A percentile compares a stretch with the other conserved stretches of the same genome.
phyloP scores from a whole-genome alignment of 2,888 invertebrate species.

The Ophioninae sp. region DNA sequence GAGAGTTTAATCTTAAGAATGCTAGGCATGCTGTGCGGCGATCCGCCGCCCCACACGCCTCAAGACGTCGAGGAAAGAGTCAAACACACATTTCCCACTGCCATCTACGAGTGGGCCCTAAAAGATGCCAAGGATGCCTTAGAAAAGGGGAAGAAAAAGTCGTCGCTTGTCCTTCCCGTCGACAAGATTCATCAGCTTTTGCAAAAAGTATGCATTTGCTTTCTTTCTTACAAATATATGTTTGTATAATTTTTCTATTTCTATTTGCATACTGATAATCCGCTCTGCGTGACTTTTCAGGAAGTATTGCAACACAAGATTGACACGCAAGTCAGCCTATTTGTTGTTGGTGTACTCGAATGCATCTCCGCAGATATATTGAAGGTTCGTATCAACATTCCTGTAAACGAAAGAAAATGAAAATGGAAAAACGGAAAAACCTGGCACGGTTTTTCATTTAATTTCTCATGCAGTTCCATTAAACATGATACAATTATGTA shows the following conservation, averaged over 20 bases:
- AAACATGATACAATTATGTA: neutral
- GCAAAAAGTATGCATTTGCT: conserved; percentile 84
- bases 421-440: neutral
- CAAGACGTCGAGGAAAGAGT: conserved; percentile 97
- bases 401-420: neutral
- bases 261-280: neutral
- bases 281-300: conserved; percentile 80
- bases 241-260: neutral
- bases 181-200: conserved; percentile 95
- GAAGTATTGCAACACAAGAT: conserved; percentile 94
- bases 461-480: neutral
- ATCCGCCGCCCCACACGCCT: conserved; percentile 89
- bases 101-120: conserved; percentile 96
- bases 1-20: conserved; percentile 95
- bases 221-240: neutral
- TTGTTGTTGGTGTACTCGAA: conserved; percentile 96
- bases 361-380: conserved; percentile 97
- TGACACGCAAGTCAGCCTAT: conserved; percentile 93
- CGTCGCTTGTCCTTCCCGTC: conserved; percentile 88
- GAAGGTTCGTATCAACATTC: conserved; percentile 83
- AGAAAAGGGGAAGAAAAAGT: conserved; percentile 90
- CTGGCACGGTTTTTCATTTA: no score
- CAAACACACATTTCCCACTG: conserved; percentile 95
- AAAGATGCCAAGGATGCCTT: conserved; percentile 93
- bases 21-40: conserved; percentile 93